phyloP scores from a whole-genome alignment of 2,113 vertebrate genomes.

The Spea multiplicata region DNA sequence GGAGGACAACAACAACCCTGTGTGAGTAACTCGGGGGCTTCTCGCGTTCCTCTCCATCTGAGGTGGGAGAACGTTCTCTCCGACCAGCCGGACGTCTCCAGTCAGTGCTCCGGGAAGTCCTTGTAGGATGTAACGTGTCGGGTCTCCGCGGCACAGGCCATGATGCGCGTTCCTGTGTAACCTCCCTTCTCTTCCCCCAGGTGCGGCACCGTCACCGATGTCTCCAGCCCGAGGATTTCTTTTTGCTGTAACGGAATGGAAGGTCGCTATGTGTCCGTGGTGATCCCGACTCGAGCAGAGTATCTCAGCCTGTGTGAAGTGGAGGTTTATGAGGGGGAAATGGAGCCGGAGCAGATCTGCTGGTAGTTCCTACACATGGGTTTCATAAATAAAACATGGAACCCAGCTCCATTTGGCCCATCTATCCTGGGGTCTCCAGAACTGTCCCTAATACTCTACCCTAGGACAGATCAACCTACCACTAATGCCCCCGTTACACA shows the following conservation, averaged over 20 bases:
- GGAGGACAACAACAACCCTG: neutral
- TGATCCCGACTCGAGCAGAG: neutral
- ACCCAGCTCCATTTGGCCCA: no score
- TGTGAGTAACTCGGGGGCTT: neutral
- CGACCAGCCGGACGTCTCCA: neutral
- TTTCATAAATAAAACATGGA: neutral
- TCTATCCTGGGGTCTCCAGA: no score
- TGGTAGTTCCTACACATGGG: neutral
- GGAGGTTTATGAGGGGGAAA: no score
- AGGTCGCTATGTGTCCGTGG: neutral
- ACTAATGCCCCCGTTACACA: no score
- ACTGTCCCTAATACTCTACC: no score
- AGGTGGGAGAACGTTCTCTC: neutral
- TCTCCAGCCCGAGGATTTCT: neutral
- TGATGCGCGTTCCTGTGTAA: no score
- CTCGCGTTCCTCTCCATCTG: neutral
- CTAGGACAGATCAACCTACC: no score
- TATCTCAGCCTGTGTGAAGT: no score
- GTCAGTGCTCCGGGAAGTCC: neutral
- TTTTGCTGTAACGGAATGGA: constrained; percentile 15
- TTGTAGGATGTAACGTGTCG: no score
- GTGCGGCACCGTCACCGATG: neutral
- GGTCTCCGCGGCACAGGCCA: no score
- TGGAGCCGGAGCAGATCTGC: no score
- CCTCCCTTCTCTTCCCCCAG: neutral